Percentiles rank a stretch among this genome's conserved stretches.
Evolutionary conservation across 2,113 vertebrate genomes (phyloP).

Genomic region (Sclerurus mexicanus): DNA sequence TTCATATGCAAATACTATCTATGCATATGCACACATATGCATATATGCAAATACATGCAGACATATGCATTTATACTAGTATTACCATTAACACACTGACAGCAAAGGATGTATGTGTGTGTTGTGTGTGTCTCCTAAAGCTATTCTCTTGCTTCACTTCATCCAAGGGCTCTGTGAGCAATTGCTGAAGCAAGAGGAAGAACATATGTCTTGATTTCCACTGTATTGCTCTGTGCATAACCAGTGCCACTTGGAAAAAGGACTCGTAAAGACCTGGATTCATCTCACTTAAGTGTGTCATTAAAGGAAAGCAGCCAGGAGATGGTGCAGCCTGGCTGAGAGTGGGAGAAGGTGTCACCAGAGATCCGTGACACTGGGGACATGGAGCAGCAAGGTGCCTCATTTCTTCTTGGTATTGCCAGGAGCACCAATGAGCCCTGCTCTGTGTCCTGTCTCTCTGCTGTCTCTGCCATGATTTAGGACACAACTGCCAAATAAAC

Average conservation of each 20-base stretch:
- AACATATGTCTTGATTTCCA: slow-evolving; percentile 33
- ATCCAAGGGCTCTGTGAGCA: neutral
- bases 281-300: slow-evolving; percentile 10
- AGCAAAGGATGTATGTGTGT: neutral
- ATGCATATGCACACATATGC: neutral
- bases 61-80: neutral
- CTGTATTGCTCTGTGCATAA: neutral
- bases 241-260: neutral
- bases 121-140: neutral
- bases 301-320: neutral
- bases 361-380: neutral
- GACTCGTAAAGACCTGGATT: neutral
- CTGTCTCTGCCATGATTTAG: neutral
- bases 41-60: neutral
- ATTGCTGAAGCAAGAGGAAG: slow-evolving; percentile 3
- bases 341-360: neutral
- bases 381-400: neutral
- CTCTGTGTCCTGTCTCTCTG: neutral
- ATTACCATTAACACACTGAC: neutral
- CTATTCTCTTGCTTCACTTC: neutral
- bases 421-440: neutral
- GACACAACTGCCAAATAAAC: neutral
- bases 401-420: neutral
- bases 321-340: neutral
- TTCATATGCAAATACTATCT: neutral